phyloP scores from a whole-genome alignment of 2,797 vertebrate genomes.

The Ceyx erithaca region DNA sequence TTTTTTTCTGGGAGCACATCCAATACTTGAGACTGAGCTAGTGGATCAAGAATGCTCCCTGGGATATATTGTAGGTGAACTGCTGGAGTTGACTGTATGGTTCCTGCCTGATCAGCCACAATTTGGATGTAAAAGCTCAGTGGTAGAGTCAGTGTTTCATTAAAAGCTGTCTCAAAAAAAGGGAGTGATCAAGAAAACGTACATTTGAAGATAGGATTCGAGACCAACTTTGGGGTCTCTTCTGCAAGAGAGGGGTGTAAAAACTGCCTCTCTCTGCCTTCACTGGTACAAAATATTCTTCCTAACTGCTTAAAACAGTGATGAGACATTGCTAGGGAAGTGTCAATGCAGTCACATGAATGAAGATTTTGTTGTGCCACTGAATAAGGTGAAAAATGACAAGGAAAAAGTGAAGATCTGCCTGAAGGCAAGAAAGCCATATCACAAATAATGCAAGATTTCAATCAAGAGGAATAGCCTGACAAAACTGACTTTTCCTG shows the following conservation, averaged over 20 bases:
- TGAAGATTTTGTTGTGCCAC: slow-evolving; percentile 6
- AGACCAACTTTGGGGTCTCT: neutral
- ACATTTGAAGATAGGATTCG: neutral
- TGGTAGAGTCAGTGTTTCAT: neutral
- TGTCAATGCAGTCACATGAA: neutral
- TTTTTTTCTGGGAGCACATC: neutral
- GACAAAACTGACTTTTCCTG: neutral
- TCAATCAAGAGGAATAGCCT: slow-evolving; percentile 12
- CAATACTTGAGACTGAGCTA: neutral
- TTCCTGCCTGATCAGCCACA: neutral
- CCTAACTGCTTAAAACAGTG: neutral
- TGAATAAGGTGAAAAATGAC: slow-evolving; percentile 16
- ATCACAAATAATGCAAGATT: slow-evolving; percentile 45
- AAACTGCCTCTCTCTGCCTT: neutral
- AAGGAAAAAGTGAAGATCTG: slow-evolving; percentile 24
- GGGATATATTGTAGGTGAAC: neutral
- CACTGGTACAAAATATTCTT: neutral
- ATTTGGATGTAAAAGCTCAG: neutral
- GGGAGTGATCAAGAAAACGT: neutral
- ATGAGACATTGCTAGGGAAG: neutral
- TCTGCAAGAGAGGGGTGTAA: neutral
- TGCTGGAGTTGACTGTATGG: neutral
- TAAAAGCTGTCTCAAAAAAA: neutral
- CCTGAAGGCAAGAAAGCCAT: slow-evolving; percentile 32
- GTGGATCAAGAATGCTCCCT: neutral